phyloP scores from a whole-genome alignment of 1,140 invertebrate genomes.

The Sinonovacula constricta region DNA sequence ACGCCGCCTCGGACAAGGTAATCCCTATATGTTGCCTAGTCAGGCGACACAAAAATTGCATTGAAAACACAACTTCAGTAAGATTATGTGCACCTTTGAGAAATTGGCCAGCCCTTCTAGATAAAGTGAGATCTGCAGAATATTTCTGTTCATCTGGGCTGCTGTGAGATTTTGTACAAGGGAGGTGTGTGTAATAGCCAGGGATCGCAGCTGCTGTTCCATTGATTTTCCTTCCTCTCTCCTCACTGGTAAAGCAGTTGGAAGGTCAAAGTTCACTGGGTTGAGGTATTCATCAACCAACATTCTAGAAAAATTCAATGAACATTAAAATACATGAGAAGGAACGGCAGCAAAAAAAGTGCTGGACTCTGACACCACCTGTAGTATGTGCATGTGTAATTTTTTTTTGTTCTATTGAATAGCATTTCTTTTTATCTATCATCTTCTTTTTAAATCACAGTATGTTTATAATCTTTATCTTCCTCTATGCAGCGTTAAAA shows the following conservation, averaged over 20 bases:
- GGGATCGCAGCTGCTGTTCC: slow-evolving; percentile 34
- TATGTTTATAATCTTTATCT: no score
- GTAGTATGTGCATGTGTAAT: no score
- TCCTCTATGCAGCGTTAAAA: no score
- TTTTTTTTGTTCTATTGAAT: neutral
- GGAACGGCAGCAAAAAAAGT: neutral
- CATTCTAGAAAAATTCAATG: slow-evolving; percentile 55
- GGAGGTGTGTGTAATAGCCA: slow-evolving; percentile 14
- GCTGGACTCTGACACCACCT: no score
- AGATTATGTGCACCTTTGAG: slow-evolving; percentile 67
- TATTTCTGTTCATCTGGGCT: slow-evolving; percentile 59
- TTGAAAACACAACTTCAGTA: no score
- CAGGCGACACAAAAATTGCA: no score
- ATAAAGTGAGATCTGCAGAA: slow-evolving; percentile 65
- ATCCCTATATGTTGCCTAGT: no score
- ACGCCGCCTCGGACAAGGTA: no score
- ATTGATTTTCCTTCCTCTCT: slow-evolving; percentile 19
- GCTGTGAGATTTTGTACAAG: slow-evolving; percentile 9
- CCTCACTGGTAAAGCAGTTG: slow-evolving; percentile 41
- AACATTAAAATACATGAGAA: neutral
- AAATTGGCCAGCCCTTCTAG: slow-evolving; percentile 69
- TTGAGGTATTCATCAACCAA: slow-evolving; percentile 69
- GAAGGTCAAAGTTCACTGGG: slow-evolving; percentile 61
- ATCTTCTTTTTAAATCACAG: no score
- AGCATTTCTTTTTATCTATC: no score